Evolutionary conservation across 2,113 vertebrate species (phyloP).

Genomic region (Bucco capensis): DNA sequence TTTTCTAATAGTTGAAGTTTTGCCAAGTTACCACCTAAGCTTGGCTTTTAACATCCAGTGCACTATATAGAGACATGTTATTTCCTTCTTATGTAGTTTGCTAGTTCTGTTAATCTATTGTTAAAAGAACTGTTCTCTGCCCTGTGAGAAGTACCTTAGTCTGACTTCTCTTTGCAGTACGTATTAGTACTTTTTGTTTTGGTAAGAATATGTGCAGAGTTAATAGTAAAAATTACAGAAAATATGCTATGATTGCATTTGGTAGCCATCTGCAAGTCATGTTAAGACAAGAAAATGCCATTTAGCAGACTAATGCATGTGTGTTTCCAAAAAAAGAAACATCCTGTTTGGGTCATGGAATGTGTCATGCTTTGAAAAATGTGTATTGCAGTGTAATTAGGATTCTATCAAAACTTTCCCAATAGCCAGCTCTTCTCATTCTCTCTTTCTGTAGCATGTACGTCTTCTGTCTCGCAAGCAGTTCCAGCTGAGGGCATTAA

Average conservation of each 20-base stretch:
- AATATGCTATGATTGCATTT: neutral
- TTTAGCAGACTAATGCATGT: neutral
- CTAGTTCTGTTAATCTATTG: neutral
- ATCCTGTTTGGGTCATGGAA: neutral
- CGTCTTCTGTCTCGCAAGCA: slow-evolving; percentile 96
- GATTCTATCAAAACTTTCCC: neutral
- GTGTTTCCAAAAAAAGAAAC: neutral
- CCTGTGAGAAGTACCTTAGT: neutral
- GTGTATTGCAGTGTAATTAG: neutral
- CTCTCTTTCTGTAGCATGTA: slow-evolving; percentile 82
- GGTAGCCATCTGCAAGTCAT: neutral
- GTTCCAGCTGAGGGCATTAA: slow-evolving; percentile 97
- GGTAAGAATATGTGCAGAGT: neutral
- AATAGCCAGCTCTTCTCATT: neutral
- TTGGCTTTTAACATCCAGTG: neutral
- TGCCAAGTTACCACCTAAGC: neutral
- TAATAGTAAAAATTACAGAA: neutral
- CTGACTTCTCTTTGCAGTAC: neutral
- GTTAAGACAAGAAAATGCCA: neutral
- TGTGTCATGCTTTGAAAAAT: neutral
- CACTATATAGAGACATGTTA: accelerated
- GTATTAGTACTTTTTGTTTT: neutral
- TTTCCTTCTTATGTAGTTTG: neutral
- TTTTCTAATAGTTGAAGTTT: neutral
- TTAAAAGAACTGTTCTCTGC: neutral